phyloP scores from a whole-genome alignment of 2,888 invertebrate species.

The Podabrus alpinus region DNA sequence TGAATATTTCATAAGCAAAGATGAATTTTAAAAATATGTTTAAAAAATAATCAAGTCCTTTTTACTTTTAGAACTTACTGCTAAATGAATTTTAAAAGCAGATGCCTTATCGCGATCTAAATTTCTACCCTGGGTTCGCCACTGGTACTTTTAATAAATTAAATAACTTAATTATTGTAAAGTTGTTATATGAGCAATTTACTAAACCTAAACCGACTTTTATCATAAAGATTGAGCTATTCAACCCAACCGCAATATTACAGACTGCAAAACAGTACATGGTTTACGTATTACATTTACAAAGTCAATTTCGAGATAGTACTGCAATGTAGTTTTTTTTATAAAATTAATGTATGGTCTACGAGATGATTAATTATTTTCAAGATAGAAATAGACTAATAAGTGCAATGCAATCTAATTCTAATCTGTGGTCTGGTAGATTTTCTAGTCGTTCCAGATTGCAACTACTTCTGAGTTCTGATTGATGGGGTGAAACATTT shows the following conservation, averaged over 20 bases:
- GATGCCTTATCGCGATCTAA: too few species aligned
- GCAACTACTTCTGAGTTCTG: not conserved
- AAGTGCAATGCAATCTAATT: not conserved
- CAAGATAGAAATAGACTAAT: not conserved
- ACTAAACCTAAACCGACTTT: not conserved
- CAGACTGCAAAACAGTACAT: not conserved
- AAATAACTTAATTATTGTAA: not conserved
- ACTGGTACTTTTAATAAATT: not conserved
- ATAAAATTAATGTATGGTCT: not conserved
- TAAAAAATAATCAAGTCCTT: not conserved
- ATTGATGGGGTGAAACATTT: not conserved
- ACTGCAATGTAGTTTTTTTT: not conserved
- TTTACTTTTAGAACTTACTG: not conserved
- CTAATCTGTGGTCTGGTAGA: not conserved
- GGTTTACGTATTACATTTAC: not conserved
- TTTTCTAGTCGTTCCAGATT: not conserved
- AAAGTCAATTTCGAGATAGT: not conserved
- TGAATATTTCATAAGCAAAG: not conserved
- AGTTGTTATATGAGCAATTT: not conserved
- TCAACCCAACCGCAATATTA: not conserved
- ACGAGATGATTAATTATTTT: not conserved
- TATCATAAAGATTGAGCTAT: not conserved
- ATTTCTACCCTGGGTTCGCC: too few species aligned
- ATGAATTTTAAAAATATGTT: not conserved
- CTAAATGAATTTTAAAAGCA: too few species aligned